Conservation (phyloP, 2,797 vertebrate species). For the Myiotriccus ornatus region DNA sequence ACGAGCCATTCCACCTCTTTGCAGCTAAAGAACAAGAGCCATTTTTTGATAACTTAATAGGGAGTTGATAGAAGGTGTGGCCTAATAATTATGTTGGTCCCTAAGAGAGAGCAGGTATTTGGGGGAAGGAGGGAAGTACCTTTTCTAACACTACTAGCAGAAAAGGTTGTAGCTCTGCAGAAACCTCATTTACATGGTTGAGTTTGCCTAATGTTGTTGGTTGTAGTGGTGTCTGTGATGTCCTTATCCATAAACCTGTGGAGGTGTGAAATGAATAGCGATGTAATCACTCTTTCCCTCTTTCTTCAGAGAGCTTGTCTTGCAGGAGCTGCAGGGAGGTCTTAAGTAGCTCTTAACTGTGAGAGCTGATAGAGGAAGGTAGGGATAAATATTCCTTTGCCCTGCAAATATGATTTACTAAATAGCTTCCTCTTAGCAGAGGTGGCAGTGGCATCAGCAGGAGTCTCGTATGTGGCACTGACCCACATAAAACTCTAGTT, state of each 20-base stretch:
- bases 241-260: rapidly evolving
- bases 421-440: not conserved
- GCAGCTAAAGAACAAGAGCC: not conserved
- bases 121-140: not conserved
- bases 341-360: not conserved
- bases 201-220: not conserved
- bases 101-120: not conserved
- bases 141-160: not conserved
- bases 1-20: not conserved
- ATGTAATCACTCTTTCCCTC: not conserved
- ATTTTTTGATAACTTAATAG: not conserved
- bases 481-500: not conserved
- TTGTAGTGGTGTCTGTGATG: not conserved
- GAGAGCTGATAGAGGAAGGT: not conserved
- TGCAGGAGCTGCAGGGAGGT: not conserved
- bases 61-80: not conserved
- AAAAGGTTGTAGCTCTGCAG: not conserved
- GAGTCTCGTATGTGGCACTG: not conserved
- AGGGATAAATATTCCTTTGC: not conserved
- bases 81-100: not conserved
- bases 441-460: not conserved
- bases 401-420: not conserved
- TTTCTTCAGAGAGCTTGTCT: not conserved
- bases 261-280: not conserved
- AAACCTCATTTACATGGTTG: not conserved